These are phyloP conservation scores for Caranx melampygus DNA, from an alignment of 2,113 vertebrate genomes.

Conservation along the genomic window DNA sequence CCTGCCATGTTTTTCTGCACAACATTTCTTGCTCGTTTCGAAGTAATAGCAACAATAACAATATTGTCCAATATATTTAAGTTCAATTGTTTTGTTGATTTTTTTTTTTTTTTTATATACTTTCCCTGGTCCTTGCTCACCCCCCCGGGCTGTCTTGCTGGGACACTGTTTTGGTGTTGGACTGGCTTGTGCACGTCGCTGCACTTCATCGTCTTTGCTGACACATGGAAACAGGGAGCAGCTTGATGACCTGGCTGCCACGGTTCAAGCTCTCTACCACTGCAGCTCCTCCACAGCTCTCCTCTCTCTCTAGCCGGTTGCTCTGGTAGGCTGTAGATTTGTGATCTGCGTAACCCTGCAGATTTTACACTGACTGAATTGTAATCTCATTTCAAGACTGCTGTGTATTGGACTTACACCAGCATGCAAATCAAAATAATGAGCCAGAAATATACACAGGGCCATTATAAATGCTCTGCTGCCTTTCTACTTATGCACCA, in stretches of 20 bases:
- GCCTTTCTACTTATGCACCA: constrained; percentile 7
- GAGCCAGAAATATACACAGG: not conserved
- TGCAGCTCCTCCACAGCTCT: constrained; percentile 38
- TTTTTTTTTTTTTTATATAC: too few species aligned
- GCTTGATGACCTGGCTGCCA: constrained; percentile 59
- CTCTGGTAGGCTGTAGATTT: constrained; percentile 50
- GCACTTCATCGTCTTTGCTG: constrained; percentile 56
- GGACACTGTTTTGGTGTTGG: constrained; percentile 8
- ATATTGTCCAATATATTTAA: too few species aligned
- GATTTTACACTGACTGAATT: constrained; percentile 30
- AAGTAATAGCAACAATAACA: not conserved
- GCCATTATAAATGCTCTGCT: not conserved
- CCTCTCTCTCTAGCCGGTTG: constrained; percentile 33
- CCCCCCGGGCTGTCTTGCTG: not conserved
- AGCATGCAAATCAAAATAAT: constrained; percentile 21
- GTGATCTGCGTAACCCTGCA: constrained; percentile 36
- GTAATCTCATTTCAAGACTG: constrained; percentile 20
- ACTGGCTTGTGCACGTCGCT: constrained; percentile 2
- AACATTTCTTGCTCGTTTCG: not conserved
- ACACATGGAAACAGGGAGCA: constrained; percentile 62
- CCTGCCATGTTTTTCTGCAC: not conserved
- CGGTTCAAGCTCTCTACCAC: constrained; percentile 42
- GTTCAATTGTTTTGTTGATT: too few species aligned
- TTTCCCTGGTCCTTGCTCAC: not conserved
- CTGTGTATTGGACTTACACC: constrained; percentile 25